These are phyloP conservation scores for Hydraecia micacea DNA, from an alignment of 2,888 invertebrate species.

Conservation along the genomic window DNA sequence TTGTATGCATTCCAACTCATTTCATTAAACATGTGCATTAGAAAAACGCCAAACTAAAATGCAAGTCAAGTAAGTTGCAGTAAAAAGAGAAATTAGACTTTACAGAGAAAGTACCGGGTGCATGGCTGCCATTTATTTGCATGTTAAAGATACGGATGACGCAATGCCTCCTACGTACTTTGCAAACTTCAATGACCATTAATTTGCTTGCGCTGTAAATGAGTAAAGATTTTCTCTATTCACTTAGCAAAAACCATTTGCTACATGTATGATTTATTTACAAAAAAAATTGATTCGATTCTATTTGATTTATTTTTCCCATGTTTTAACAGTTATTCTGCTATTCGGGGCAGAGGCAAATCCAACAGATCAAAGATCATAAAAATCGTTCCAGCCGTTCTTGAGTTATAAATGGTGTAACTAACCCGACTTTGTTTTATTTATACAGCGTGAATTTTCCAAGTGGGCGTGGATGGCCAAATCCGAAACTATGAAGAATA, in stretches of 20 bases:
- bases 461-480: too few relatives aligned
- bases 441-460: too few relatives aligned
- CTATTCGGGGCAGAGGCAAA: too few relatives aligned
- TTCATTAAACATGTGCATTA: constrained; percentile 40
- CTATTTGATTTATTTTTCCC: too few relatives aligned
- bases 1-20: constrained; percentile 25
- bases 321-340: too few relatives aligned
- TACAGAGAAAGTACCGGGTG: constrained; percentile 78
- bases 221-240: not conserved
- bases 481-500: too few relatives aligned
- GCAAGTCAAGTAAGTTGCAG: constrained; percentile 66
- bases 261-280: not conserved
- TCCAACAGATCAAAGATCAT: too few relatives aligned
- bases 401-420: too few relatives aligned
- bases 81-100: constrained; percentile 81
- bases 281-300: too few relatives aligned
- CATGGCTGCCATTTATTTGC: constrained; percentile 76
- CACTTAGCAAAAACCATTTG: not conserved
- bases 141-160: constrained; percentile 67
- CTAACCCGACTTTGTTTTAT: too few relatives aligned
- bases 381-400: too few relatives aligned
- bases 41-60: constrained; percentile 50
- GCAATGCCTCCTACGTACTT: constrained; percentile 50
- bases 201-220: constrained; percentile 4
- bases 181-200: constrained; percentile 41